These are phyloP conservation scores for Cyclargus thomasi DNA, from an alignment of 1,140 invertebrate species.

Conservation along the genomic window DNA sequence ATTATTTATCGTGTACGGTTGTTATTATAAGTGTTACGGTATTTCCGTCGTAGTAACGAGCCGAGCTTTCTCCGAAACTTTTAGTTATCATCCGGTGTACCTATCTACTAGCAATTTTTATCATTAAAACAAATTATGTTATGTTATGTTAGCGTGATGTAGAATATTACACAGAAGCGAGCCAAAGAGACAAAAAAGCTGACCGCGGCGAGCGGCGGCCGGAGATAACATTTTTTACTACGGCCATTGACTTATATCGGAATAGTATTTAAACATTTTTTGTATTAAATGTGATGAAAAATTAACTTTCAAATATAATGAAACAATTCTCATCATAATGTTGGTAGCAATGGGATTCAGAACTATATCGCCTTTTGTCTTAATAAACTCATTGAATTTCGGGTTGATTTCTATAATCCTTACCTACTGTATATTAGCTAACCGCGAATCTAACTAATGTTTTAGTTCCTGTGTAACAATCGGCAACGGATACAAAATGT, in stretches of 20 bases:
- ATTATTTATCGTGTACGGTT: neutral
- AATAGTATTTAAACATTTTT: no score
- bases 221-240: neutral
- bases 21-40: conserved; percentile 13
- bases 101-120: conserved; percentile 15
- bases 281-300: no score
- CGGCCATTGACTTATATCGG: neutral
- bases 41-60: conserved; percentile 10
- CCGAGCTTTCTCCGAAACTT: conserved; percentile 16
- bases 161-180: conserved; percentile 11
- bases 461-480: neutral
- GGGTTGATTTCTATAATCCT: neutral
- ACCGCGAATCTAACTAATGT: neutral
- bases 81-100: conserved; percentile 16
- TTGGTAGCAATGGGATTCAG: neutral
- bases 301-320: no score
- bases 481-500: conserved; percentile 10
- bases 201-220: neutral
- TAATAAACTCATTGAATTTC: neutral
- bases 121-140: conserved; percentile 21
- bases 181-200: neutral
- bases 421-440: neutral
- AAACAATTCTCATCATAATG: no score
- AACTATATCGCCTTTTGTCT: neutral
- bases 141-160: conserved; percentile 17